Base-by-base conservation (phyloP, 2,888 invertebrate species). In the Strigamia maritima region DNA sequence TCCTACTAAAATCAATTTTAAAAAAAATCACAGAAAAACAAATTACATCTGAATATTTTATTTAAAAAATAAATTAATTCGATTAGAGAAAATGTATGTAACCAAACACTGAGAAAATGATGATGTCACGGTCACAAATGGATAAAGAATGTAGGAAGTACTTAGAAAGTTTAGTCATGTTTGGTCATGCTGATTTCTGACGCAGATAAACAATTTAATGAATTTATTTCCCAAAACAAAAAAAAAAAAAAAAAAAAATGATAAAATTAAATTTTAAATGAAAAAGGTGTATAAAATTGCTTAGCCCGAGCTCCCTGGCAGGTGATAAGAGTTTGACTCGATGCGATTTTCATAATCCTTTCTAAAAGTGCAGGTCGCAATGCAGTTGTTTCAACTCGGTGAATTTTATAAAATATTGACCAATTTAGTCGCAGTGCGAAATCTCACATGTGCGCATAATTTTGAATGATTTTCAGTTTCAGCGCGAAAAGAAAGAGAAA, bases 391-490 rank as follows among this genome's bases (percentile, higher is more conserved):
- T 60, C 22, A 44, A 60, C 7, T 22, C 60, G 22, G 19, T n/a
- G 60, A 60, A 60, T 60, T 60, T 60, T 60, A 60, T 60, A 60
- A 60, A 60, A 60, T 60, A 60, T 60, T 60, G 60, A 60, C 22
- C 60, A 60, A 60, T 60, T 60, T 60, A 60, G 60, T 60, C 60
- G 60, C 60, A 60, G 44, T 44, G 60, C 22, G 24, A 60, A 60
- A 60, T 60, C 60, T 60, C 60, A 60, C 60, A 22, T 60, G 4
- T 24, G 60, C 60, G 22, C 60, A 24, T 60, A 60, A 60, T 2
- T 60, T 24, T 60, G 22, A 60, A 60, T 60, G 60, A 60, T 60
- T 60, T 60, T 22, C 2, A n/a, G n/a, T n/a, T n/a, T n/a, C n/a
- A n/a, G n/a, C n/a, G n/a, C n/a, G n/a, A n/a, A n/a, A n/a, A n/a